Evolutionary conservation across 2,797 vertebrate species (phyloP).

Genomic region (Chromobotia macracanthus): DNA sequence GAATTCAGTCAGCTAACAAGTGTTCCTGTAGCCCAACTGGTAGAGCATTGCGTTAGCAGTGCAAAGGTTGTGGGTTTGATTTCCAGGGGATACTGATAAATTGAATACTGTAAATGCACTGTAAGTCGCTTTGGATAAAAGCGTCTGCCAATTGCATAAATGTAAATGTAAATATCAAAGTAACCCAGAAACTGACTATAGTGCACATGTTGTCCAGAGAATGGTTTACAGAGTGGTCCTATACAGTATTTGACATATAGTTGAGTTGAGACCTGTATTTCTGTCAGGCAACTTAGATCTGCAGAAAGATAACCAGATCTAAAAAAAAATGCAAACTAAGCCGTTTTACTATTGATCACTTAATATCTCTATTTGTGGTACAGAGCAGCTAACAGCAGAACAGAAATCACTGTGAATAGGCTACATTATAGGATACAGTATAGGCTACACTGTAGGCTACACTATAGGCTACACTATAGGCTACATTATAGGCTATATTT

Average conservation of each 20-base stretch:
- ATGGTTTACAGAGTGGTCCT: background rate
- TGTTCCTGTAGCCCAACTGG: no score
- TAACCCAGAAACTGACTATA: background rate
- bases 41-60: no score
- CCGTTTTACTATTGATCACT: background rate
- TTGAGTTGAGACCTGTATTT: slow-evolving; percentile 5
- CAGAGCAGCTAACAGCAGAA: background rate
- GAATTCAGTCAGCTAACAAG: no score
- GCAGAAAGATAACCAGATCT: background rate
- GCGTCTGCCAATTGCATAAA: no score
- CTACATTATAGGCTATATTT: no score
- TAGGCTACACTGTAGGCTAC: no score
- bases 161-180: no score
- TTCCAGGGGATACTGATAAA: no score
- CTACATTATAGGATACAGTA: background rate
- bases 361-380: background rate
- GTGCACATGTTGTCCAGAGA: background rate
- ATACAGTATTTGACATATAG: slow-evolving; percentile 5
- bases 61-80: no score
- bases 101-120: no score
- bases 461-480: background rate
- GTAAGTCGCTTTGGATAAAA: no score
- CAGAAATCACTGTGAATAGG: background rate
- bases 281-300: background rate
- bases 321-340: slow-evolving; percentile 3